A percentile compares a stretch with the other conserved stretches of the same genome.
phyloP scores from a whole-genome alignment of 2,113 vertebrate genomes.

The Hippocampus mohnikei region DNA sequence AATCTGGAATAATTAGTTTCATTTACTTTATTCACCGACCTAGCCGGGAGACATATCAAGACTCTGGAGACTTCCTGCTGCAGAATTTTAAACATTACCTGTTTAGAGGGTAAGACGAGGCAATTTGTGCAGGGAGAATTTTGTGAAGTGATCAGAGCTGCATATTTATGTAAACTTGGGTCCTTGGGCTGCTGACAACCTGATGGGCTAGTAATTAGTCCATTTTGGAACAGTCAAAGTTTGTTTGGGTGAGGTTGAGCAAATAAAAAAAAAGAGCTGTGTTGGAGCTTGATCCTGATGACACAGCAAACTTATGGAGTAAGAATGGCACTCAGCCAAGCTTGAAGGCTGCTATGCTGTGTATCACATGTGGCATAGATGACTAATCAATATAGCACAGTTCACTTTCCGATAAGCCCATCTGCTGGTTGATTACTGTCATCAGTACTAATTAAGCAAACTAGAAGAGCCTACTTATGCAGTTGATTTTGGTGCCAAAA shows the following conservation, averaged over 20 bases:
- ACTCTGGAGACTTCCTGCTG: constrained; percentile 40
- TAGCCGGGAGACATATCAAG: constrained; percentile 55
- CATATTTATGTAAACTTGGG: constrained; percentile 13
- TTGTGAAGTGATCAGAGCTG: constrained; percentile 38
- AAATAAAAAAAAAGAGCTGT: constrained; percentile 11
- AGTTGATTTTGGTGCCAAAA: constrained; percentile 25
- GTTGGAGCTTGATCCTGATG: constrained; percentile 22
- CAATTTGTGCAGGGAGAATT: constrained; percentile 43
- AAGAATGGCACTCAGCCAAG: constrained; percentile 28
- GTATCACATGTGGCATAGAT: constrained; percentile 42
- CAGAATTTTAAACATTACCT: constrained; percentile 61
- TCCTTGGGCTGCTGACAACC: constrained; percentile 28
- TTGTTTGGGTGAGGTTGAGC: constrained; percentile 3
- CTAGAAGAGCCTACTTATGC: constrained; percentile 13
- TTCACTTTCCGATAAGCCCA: constrained; percentile 46
- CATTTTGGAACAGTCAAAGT: constrained; percentile 44
- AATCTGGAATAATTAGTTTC: constrained; percentile 60
- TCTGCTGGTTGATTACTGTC: constrained; percentile 51
- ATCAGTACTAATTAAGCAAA: constrained; percentile 48
- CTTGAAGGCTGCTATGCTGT: constrained; percentile 22
- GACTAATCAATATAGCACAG: constrained; percentile 48
- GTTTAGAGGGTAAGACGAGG: constrained; percentile 44
- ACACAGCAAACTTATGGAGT: constrained; percentile 20
- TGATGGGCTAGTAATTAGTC: constrained; percentile 51
- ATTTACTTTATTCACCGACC: constrained; percentile 65